Conservation (phyloP, 2,113 vertebrate genomes). For the Felis chaus region DNA sequence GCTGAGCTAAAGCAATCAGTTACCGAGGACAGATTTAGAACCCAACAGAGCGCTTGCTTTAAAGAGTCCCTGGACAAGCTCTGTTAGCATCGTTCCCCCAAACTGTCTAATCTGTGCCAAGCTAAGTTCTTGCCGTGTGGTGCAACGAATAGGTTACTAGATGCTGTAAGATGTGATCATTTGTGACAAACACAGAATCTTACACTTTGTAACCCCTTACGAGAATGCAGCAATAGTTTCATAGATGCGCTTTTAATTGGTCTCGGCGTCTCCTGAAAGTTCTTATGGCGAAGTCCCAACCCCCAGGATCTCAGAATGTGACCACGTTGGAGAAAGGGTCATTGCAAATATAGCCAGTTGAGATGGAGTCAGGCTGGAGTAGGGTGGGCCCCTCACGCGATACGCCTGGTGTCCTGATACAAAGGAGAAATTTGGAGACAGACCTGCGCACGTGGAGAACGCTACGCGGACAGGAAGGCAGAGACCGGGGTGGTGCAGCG, state of each 20-base stretch:
- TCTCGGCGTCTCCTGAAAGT: background rate
- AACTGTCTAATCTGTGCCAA: background rate
- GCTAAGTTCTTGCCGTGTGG: background rate
- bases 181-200: background rate
- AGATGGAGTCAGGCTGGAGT: background rate
- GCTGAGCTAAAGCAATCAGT: background rate
- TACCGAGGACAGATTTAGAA: constrained; percentile 14
- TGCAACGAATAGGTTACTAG: background rate
- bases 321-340: background rate
- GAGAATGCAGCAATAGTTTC: background rate
- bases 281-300: background rate
- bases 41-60: background rate
- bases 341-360: background rate
- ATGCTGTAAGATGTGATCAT: background rate
- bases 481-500: background rate
- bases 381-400: background rate
- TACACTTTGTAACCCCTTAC: background rate
- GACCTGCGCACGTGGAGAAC: background rate
- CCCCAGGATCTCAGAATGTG: background rate
- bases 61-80: background rate
- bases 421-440: background rate
- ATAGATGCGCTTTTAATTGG: background rate
- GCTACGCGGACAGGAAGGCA: background rate
- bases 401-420: background rate
- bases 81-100: background rate